These are phyloP conservation scores for Cotesia vestalis DNA, from an alignment of 1,140 invertebrate genomes.

Conservation along the genomic window DNA sequence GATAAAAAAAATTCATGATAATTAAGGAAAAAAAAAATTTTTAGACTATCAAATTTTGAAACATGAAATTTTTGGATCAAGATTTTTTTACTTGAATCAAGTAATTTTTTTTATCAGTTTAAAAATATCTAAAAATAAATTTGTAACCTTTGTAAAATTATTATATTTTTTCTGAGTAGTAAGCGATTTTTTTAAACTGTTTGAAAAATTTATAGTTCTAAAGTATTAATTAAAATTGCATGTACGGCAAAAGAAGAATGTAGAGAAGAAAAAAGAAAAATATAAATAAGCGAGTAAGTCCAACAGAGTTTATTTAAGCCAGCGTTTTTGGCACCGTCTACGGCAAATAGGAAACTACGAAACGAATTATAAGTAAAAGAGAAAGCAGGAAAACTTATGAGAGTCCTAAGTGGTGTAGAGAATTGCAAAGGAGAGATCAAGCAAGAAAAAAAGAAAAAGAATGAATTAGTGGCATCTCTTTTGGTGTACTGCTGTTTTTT, in stretches of 20 bases:
- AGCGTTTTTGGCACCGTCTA: conserved; percentile 60
- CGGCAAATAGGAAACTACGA: conserved; percentile 52
- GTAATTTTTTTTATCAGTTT: too few species aligned
- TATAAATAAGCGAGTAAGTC: conserved; percentile 39
- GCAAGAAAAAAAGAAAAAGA: conserved; percentile 28
- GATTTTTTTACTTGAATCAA: too few species aligned
- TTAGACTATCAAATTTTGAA: too few species aligned
- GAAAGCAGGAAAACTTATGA: conserved; percentile 36
- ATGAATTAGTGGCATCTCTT: conserved; percentile 7
- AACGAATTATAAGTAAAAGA: conserved; percentile 39
- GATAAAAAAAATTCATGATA: too few species aligned
- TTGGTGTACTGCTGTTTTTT: neutral
- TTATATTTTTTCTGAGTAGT: too few species aligned
- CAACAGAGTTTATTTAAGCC: conserved; percentile 35
- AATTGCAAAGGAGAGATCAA: conserved; percentile 38
- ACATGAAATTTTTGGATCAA: too few species aligned
- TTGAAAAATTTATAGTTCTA: neutral
- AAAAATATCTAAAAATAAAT: too few species aligned
- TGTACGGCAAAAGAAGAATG: conserved; percentile 4
- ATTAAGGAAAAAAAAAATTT: too few species aligned
- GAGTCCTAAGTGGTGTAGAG: conserved; percentile 46
- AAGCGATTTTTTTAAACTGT: too few species aligned
- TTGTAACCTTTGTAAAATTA: too few species aligned
- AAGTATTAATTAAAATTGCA: conserved; percentile 3
- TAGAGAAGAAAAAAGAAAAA: conserved; percentile 33